Percentiles rank a stretch among this genome's conserved stretches.
These are phyloP conservation scores for Hydrolagus affinis DNA, from an alignment of 2,113 vertebrate genomes.

Conservation along the genomic window DNA sequence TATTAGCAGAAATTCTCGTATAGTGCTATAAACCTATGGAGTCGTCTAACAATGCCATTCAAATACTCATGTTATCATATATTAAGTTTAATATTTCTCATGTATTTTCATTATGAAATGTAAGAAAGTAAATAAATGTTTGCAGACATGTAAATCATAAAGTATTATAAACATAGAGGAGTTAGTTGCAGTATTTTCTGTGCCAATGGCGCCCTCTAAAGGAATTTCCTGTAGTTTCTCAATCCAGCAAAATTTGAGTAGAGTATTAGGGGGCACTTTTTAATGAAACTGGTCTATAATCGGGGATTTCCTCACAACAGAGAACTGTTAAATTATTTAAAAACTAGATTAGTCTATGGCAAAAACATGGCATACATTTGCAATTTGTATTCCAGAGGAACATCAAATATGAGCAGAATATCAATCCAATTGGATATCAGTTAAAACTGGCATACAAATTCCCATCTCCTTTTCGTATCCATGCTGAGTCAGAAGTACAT, in stretches of 20 bases:
- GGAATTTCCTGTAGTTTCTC: not conserved
- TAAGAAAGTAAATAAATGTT: not conserved
- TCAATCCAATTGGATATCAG: no score
- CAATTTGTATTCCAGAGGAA: no score
- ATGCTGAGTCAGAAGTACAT: no score
- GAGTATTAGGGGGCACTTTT: not conserved
- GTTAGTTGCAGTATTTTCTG: not conserved
- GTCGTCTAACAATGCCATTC: not conserved
- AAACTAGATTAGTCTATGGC: no score
- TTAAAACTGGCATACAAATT: no score
- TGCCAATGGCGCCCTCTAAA: constrained; percentile 4
- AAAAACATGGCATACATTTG: no score
- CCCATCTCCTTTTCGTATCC: no score
- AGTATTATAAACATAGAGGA: not conserved
- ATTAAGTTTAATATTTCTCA: not conserved
- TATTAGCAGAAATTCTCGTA: not conserved
- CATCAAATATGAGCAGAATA: no score
- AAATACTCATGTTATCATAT: not conserved
- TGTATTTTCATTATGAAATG: not conserved
- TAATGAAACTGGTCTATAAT: not conserved
- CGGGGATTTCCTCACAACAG: not conserved
- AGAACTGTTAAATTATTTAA: not conserved
- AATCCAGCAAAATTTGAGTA: not conserved
- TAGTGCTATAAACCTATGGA: no score
- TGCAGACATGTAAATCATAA: not conserved